Conservation (phyloP, 1,140 invertebrate genomes). For the Hycleus cichorii region DNA sequence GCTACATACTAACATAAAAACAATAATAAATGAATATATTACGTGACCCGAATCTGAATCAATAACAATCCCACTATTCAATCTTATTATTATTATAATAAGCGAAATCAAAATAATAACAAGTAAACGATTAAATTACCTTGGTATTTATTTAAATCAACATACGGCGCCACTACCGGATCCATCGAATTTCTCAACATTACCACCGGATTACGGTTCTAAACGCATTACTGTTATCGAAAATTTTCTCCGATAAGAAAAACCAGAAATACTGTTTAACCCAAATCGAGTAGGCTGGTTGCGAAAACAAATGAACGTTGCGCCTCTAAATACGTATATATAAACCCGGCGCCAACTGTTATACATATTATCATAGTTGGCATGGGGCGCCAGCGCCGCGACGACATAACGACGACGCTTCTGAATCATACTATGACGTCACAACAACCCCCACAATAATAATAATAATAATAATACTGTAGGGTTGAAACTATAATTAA, state of each 20-base stretch:
- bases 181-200: background rate
- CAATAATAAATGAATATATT: too few species aligned
- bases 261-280: background rate
- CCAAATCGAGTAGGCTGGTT: background rate
- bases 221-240: too few species aligned
- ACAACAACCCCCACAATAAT: slow-evolving; percentile 3
- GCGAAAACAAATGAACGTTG: background rate
- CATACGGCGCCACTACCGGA: slow-evolving; percentile 11
- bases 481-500: background rate
- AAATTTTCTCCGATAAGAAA: too few species aligned
- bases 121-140: background rate
- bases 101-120: too few species aligned
- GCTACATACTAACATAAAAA: too few species aligned
- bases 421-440: slow-evolving; percentile 8
- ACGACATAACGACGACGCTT: background rate
- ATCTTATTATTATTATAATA: too few species aligned
- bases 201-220: too few species aligned
- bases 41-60: too few species aligned
- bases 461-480: slow-evolving; percentile 9
- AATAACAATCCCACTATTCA: too few species aligned
- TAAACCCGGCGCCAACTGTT: slow-evolving; percentile 2
- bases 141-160: slow-evolving; percentile 21
- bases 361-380: background rate
- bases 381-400: slow-evolving; percentile 7
- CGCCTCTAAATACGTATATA: background rate